phyloP scores from a whole-genome alignment of 2,888 invertebrate genomes.

The Caenorhabditis macrosperma region DNA sequence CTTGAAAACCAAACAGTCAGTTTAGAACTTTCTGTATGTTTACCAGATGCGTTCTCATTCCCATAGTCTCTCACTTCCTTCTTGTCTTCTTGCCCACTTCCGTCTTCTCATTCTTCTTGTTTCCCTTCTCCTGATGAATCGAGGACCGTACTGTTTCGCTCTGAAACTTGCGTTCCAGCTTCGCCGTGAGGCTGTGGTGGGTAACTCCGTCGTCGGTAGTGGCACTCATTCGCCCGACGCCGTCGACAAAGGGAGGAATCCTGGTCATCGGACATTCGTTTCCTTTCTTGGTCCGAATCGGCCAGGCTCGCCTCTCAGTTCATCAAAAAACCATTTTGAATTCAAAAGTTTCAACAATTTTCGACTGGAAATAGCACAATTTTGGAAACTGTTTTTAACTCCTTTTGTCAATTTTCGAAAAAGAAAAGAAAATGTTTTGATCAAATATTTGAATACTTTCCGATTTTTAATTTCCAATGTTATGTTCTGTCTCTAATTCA shows the following conservation, averaged over 20 bases:
- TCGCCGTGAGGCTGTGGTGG: conserved; percentile 54
- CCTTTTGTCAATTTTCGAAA: background rate
- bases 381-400: background rate
- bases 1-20: too few relatives aligned
- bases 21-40: too few relatives aligned
- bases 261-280: conserved; percentile 24
- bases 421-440: background rate
- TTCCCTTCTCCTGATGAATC: conserved; percentile 13
- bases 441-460: background rate
- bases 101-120: background rate
- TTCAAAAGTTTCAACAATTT: conserved; percentile 7
- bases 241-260: conserved; percentile 48
- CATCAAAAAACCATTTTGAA: conserved; percentile 1
- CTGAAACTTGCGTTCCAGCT: conserved; percentile 31
- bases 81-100: background rate
- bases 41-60: background rate
- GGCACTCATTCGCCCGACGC: conserved; percentile 51
- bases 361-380: background rate
- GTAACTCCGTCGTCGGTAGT: conserved; percentile 52
- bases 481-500: background rate
- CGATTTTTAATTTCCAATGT: background rate
- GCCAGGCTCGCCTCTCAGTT: conserved; percentile 55
- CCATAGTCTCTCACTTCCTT: background rate
- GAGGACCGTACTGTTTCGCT: conserved; percentile 11
- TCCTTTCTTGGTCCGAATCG: conserved; percentile 2